Conservation (phyloP, 2,113 vertebrate genomes). For the Sceloporus undulatus region DNA sequence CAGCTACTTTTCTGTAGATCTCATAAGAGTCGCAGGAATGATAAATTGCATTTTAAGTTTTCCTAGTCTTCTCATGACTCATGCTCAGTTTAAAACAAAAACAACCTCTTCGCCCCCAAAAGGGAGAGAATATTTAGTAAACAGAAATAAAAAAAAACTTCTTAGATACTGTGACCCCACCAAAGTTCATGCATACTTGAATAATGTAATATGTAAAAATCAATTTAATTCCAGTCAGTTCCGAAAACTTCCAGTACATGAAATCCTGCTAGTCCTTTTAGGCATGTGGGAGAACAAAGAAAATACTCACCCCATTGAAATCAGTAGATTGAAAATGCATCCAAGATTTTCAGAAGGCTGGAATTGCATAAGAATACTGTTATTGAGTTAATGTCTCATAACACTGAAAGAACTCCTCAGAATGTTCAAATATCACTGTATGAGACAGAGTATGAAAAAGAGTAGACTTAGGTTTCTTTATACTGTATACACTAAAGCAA, state of each 20-base stretch:
- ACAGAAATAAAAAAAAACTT: slow-evolving; percentile 2
- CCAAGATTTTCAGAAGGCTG: not conserved
- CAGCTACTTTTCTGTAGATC: slow-evolving; percentile 26
- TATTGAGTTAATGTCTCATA: not conserved
- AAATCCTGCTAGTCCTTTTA: not conserved
- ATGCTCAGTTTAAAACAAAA: not conserved
- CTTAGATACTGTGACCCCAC: slow-evolving; percentile 20
- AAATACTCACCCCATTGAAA: not conserved
- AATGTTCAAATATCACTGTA: not conserved
- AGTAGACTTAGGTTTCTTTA: not conserved
- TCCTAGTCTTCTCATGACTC: slow-evolving; percentile 53
- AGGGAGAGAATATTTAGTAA: not conserved
- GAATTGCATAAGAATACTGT: not conserved
- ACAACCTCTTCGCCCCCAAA: not conserved
- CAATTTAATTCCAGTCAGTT: not conserved
- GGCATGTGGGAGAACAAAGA: no score
- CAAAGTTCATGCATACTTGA: slow-evolving; percentile 37
- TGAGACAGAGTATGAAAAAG: not conserved
- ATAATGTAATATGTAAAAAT: slow-evolving; percentile 41
- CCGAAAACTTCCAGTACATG: slow-evolving; percentile 8
- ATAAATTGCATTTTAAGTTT: slow-evolving; percentile 45
- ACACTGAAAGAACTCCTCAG: not conserved
- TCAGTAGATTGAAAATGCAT: not conserved
- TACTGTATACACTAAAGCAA: no score
- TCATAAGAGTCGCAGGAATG: slow-evolving; percentile 33